These are phyloP conservation scores for Rhorus exstirpatorius DNA, from an alignment of 2,888 invertebrate genomes.

Conservation along the genomic window DNA sequence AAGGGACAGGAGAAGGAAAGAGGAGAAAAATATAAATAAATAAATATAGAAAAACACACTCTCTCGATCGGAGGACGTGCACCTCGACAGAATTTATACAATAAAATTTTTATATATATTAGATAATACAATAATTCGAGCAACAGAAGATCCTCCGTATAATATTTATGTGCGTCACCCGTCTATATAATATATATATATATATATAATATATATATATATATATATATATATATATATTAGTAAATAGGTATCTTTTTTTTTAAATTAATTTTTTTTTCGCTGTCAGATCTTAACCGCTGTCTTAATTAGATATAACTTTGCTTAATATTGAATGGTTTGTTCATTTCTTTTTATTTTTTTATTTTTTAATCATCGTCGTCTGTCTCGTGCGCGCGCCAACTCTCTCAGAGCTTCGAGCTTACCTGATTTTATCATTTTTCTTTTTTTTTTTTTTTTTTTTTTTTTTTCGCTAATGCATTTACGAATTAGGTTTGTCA, in stretches of 20 bases:
- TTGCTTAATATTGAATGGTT: slow-evolving; percentile 71
- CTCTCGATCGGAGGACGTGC: slow-evolving; percentile 79
- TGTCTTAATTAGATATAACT: slow-evolving; percentile 78
- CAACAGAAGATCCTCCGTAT: slow-evolving; percentile 80
- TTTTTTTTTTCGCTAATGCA: background rate
- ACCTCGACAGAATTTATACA: slow-evolving; percentile 82
- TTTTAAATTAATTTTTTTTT: slow-evolving; percentile 70
- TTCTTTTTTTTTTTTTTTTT: background rate
- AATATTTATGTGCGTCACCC: slow-evolving; percentile 72
- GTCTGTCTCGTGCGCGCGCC: slow-evolving; percentile 66
- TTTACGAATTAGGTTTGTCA: background rate
- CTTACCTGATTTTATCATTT: slow-evolving; percentile 42
- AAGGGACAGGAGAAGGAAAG: too few relatives aligned
- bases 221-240: slow-evolving; percentile 49
- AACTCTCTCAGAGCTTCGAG: slow-evolving; percentile 55
- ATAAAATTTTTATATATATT: slow-evolving; percentile 83
- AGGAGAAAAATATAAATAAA: slow-evolving; percentile 57
- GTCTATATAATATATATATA: slow-evolving; percentile 64
- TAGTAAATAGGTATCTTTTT: slow-evolving; percentile 72
- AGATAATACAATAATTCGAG: slow-evolving; percentile 82
- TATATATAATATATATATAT: slow-evolving; percentile 31
- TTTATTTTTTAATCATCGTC: slow-evolving; percentile 59
- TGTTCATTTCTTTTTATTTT: slow-evolving; percentile 49
- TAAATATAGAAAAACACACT: slow-evolving; percentile 68
- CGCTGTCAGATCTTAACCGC: slow-evolving; percentile 81